These are phyloP conservation scores for Brassicogethes aeneus DNA, from an alignment of 2,888 invertebrate species.

Conservation along the genomic window DNA sequence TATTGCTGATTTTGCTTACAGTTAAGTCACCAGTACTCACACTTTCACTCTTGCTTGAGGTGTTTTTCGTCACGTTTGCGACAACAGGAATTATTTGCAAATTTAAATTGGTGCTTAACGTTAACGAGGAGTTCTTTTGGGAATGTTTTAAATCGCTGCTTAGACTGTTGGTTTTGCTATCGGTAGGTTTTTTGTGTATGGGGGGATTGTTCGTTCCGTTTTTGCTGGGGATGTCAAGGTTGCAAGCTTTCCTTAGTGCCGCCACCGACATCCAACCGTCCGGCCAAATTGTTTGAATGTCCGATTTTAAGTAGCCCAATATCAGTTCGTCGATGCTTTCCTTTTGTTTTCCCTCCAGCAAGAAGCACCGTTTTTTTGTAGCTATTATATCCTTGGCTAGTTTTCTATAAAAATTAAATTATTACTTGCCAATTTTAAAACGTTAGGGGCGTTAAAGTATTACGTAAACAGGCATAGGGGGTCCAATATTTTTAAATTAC, in stretches of 20 bases:
- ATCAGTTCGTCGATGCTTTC: constrained; percentile 44
- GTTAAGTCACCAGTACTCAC: constrained; percentile 15
- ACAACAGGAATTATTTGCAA: constrained; percentile 1
- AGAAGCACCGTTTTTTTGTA: constrained; percentile 31
- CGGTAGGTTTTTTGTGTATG: neutral
- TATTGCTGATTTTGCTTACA: constrained; percentile 21
- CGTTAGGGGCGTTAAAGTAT: no score
- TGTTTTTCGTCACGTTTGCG: neutral
- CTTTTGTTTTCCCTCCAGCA: constrained; percentile 38
- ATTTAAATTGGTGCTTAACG: neutral
- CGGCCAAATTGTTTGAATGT: constrained; percentile 46
- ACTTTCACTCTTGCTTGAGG: neutral
- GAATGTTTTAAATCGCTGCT: neutral
- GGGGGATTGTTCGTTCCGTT: neutral
- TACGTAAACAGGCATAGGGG: no score
- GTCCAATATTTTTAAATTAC: no score
- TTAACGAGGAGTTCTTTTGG: neutral
- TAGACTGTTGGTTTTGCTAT: constrained; percentile 1
- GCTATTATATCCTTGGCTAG: constrained; percentile 32
- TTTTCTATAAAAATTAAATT: constrained; percentile 27
- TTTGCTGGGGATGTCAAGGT: constrained; percentile 2
- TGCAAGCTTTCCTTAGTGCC: constrained; percentile 31
- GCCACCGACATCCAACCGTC: constrained; percentile 46
- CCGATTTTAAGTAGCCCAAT: constrained; percentile 40
- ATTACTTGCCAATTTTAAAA: no score